These are phyloP conservation scores for Onthophagus taurus DNA, from an alignment of 1,140 invertebrate species.

Conservation along the genomic window DNA sequence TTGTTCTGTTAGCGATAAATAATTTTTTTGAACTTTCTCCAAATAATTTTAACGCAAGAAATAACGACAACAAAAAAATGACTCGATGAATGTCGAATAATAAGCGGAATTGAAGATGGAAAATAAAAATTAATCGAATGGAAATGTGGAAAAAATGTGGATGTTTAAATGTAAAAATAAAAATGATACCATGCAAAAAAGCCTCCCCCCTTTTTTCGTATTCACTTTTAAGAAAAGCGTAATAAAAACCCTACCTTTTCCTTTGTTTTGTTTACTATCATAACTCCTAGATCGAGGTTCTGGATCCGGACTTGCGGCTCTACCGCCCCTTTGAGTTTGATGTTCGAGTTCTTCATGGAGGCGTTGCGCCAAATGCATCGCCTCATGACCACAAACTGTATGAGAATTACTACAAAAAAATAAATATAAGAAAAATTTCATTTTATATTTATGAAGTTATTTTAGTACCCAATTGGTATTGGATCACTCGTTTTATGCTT, in stretches of 20 bases:
- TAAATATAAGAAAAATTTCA: conserved; percentile 2
- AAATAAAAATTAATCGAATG: too few species aligned
- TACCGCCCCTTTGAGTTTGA: conserved; percentile 40
- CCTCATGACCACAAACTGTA: conserved; percentile 68
- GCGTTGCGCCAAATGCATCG: conserved; percentile 61
- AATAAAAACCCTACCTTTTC: conserved; percentile 53
- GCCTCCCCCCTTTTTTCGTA: too few species aligned
- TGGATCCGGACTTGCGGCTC: conserved; percentile 40
- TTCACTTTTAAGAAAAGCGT: too few species aligned
- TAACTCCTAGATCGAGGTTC: conserved; percentile 55
- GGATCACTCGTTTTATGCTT: conserved; percentile 47
- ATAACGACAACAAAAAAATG: too few species aligned
- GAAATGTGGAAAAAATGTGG: too few species aligned
- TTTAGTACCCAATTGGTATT: conserved; percentile 62
- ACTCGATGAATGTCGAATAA: too few species aligned
- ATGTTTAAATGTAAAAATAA: too few species aligned
- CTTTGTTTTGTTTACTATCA: conserved; percentile 37
- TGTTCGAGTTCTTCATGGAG: conserved; percentile 59
- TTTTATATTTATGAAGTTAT: too few species aligned
- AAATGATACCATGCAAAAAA: too few species aligned
- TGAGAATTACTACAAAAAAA: conserved; percentile 41
- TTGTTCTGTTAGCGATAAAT: conserved; percentile 48
- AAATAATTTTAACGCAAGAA: too few species aligned
- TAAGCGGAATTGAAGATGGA: too few species aligned
- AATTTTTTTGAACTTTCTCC: too few species aligned